These are phyloP conservation scores for Frankliniella fusca DNA, from an alignment of 2,888 invertebrate species.

Conservation along the genomic window DNA sequence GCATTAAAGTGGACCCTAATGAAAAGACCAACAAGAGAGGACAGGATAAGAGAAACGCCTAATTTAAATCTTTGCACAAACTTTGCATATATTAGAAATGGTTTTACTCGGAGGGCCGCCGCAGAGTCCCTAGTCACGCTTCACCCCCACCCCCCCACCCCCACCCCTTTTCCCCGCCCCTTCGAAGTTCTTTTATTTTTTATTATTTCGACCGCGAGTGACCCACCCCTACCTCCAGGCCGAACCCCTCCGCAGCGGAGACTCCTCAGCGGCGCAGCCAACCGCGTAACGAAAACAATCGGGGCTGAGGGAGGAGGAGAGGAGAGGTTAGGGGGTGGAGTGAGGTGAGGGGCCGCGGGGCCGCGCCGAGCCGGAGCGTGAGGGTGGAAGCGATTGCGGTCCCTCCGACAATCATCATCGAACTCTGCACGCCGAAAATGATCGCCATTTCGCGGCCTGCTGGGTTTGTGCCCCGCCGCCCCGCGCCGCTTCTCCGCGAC, in stretches of 20 bases:
- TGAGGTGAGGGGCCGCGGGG: constrained; percentile 34
- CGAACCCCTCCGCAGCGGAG: not conserved
- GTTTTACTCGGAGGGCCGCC: too few species aligned
- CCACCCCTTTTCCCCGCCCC: not conserved
- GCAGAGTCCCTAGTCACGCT: too few species aligned
- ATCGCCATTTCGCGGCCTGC: too few species aligned
- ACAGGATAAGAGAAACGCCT: too few species aligned
- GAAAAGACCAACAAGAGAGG: too few species aligned
- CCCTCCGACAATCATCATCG: not conserved
- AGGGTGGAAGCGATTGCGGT: too few species aligned
- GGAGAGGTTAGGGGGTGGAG: constrained; percentile 29
- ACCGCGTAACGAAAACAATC: constrained; percentile 13
- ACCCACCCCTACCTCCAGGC: too few species aligned
- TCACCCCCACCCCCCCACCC: not conserved
- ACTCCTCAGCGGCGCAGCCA: constrained; percentile 26
- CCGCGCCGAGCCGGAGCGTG: constrained; percentile 33
- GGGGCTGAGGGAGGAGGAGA: constrained; percentile 37
- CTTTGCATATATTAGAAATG: too few species aligned
- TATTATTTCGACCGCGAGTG: too few species aligned
- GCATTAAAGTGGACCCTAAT: too few species aligned
- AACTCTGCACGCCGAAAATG: not conserved
- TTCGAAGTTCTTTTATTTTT: not conserved
- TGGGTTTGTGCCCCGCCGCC: not conserved
- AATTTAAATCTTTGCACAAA: too few species aligned
- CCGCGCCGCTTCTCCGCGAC: too few species aligned